phyloP scores from a whole-genome alignment of 2,113 vertebrate genomes.

The Catagonus wagneri region DNA sequence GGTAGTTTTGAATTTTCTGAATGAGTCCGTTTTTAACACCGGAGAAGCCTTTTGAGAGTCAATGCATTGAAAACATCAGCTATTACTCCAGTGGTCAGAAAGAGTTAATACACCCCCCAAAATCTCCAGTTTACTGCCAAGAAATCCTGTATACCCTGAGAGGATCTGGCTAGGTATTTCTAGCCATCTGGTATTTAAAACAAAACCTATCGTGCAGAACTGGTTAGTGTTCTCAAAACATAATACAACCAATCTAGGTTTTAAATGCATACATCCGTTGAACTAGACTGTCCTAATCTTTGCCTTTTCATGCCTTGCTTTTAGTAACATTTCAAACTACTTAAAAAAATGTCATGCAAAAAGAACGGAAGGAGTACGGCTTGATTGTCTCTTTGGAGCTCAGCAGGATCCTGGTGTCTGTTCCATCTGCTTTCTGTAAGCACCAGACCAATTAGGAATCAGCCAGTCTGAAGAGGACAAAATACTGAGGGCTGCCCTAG shows the following conservation, averaged over 20 bases:
- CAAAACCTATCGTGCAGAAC: slow-evolving; percentile 56
- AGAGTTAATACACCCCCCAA: slow-evolving; percentile 69
- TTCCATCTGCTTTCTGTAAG: slow-evolving; percentile 78
- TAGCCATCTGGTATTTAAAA: slow-evolving; percentile 79
- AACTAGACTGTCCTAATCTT: background rate
- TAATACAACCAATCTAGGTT: slow-evolving; percentile 15
- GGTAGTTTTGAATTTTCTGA: slow-evolving; percentile 10
- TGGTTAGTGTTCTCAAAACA: slow-evolving; percentile 47
- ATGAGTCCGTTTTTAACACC: background rate
- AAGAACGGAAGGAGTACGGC: slow-evolving; percentile 13
- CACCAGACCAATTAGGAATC: slow-evolving; percentile 29
- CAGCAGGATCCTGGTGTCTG: background rate
- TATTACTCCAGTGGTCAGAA: slow-evolving; percentile 5
- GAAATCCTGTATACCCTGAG: slow-evolving; percentile 51
- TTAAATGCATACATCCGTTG: slow-evolving; percentile 1
- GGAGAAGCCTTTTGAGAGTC: background rate
- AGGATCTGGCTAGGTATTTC: slow-evolving; percentile 75
- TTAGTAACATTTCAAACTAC: slow-evolving; percentile 51
- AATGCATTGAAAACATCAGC: slow-evolving; percentile 15
- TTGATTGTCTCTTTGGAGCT: slow-evolving; percentile 58
- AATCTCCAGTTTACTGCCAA: slow-evolving; percentile 64
- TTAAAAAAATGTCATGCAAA: slow-evolving; percentile 32
- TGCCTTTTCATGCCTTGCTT: slow-evolving; percentile 17
- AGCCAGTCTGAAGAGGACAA: slow-evolving; percentile 24
- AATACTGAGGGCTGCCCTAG: background rate